These are phyloP conservation scores for Ischnura elegans DNA, from an alignment of 2,888 invertebrate genomes.

Conservation along the genomic window DNA sequence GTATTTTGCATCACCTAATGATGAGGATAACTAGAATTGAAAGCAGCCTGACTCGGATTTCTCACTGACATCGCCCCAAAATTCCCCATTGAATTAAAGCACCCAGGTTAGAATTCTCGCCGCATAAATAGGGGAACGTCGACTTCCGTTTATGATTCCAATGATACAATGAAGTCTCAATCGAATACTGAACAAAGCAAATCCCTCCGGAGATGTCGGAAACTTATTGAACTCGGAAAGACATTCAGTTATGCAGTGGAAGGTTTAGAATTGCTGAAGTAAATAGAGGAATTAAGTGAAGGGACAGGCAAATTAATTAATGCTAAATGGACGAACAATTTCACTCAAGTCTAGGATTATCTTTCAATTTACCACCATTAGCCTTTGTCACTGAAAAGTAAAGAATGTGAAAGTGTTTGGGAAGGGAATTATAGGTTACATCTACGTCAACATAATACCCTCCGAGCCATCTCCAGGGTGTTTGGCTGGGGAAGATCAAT, in stretches of 20 bases:
- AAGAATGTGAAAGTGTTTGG: conserved; percentile 35
- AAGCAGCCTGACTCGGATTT: no score
- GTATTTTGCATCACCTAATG: no score
- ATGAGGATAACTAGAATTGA: no score
- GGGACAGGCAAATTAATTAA: conserved; percentile 11
- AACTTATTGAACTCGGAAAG: not conserved
- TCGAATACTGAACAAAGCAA: not conserved
- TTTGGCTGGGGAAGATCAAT: no score
- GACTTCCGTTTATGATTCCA: not conserved
- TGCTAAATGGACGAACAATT: not conserved
- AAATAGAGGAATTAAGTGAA: conserved; percentile 37
- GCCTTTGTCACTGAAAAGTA: not conserved
- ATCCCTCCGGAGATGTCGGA: not conserved
- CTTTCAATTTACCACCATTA: not conserved
- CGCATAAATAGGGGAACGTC: not conserved
- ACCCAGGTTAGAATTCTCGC: no score
- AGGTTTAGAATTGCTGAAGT: not conserved
- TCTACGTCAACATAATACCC: no score
- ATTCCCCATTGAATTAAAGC: no score
- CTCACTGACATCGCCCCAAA: no score
- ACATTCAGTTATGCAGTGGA: not conserved
- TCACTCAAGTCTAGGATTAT: not conserved
- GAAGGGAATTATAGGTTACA: conserved; percentile 46
- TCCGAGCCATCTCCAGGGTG: no score
- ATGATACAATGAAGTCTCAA: not conserved